These are phyloP conservation scores for Pachyuromys duprasi DNA, from an alignment of 2,797 vertebrate species.

Conservation along the genomic window DNA sequence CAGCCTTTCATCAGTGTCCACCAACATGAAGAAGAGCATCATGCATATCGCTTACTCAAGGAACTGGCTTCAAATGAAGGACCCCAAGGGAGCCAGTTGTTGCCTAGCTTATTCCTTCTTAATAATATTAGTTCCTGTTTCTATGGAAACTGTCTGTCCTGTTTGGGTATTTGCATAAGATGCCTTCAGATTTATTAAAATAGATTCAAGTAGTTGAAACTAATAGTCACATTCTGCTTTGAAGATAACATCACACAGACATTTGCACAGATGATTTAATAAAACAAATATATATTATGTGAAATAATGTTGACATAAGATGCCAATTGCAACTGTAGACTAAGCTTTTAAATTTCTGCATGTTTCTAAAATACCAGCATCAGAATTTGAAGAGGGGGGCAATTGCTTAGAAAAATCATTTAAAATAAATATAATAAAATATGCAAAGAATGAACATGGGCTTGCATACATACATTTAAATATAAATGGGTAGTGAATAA, in stretches of 20 bases:
- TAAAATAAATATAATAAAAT: conserved; percentile 7
- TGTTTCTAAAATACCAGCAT: conserved; percentile 43
- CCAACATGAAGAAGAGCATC: conserved; percentile 73
- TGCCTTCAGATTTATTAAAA: conserved; percentile 85
- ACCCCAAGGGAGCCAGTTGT: conserved; percentile 76
- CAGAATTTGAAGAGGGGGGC: not conserved
- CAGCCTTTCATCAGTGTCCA: conserved; percentile 78
- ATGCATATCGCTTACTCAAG: conserved; percentile 66
- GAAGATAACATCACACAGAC: conserved; percentile 53
- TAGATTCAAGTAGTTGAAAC: conserved; percentile 78
- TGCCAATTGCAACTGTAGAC: conserved; percentile 42
- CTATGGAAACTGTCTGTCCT: conserved; percentile 88
- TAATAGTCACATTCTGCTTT: conserved; percentile 70
- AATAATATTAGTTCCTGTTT: conserved; percentile 86
- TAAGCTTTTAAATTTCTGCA: conserved; percentile 41
- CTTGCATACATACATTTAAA: not conserved
- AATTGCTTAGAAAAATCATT: conserved; percentile 48
- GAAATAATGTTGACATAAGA: conserved; percentile 1
- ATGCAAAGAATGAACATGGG: not conserved
- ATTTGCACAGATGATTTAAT: conserved; percentile 64
- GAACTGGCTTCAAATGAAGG: conserved; percentile 79
- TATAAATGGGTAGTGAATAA: not conserved
- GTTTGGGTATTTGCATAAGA: conserved; percentile 84
- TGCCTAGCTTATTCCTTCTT: conserved; percentile 81
- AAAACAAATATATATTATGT: conserved; percentile 53